phyloP scores from a whole-genome alignment of 2,888 invertebrate genomes.

The Melipona bicolor region DNA sequence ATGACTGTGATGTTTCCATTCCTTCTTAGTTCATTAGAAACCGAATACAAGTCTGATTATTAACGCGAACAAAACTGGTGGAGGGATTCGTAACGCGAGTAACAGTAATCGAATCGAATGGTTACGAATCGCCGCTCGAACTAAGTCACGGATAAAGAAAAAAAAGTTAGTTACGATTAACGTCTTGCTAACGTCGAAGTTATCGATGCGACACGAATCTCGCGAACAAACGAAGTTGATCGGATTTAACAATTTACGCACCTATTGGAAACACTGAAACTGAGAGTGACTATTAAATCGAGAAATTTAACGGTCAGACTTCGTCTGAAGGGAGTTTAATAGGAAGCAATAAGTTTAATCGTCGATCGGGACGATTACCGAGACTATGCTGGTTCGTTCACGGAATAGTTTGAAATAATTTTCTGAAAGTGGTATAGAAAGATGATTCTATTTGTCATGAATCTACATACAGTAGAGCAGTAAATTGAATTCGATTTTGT shows the following conservation, averaged over 20 bases:
- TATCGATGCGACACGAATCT: slow-evolving; percentile 15
- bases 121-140: slow-evolving; percentile 33
- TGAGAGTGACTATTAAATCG: slow-evolving; percentile 24
- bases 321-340: slow-evolving; percentile 36
- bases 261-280: slow-evolving; percentile 22
- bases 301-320: slow-evolving; percentile 8
- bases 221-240: slow-evolving; percentile 22
- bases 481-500: background rate
- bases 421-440: slow-evolving; percentile 14
- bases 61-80: slow-evolving; percentile 13
- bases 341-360: slow-evolving; percentile 51
- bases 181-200: slow-evolving; percentile 18
- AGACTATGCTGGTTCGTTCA: background rate
- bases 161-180: background rate
- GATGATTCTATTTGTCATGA: background rate
- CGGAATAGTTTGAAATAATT: slow-evolving; percentile 55
- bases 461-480: background rate
- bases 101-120: slow-evolving; percentile 1
- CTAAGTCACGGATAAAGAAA: background rate
- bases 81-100: slow-evolving; percentile 25
- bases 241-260: slow-evolving; percentile 24
- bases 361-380: slow-evolving; percentile 35
- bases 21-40: slow-evolving; percentile 67
- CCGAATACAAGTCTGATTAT: slow-evolving; percentile 56
- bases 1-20: slow-evolving; percentile 73